Percentiles rank a stretch among this genome's conserved stretches.
phyloP scores from a whole-genome alignment of 2,888 invertebrate genomes.

The Habroteleia sp. region DNA sequence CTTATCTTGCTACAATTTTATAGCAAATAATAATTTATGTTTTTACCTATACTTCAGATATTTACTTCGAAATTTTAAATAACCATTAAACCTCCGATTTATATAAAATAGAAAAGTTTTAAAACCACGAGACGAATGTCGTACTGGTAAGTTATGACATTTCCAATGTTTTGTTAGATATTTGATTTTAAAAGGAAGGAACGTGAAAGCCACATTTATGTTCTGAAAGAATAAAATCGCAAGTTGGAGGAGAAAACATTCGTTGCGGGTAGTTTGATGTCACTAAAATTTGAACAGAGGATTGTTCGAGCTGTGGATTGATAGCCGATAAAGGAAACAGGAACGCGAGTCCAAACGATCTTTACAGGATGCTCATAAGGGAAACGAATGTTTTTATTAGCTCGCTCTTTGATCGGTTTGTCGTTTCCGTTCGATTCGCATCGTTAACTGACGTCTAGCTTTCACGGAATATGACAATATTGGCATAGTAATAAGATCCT shows the following conservation, averaged over 20 bases:
- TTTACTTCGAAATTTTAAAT: constrained; percentile 17
- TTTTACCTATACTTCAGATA: no score
- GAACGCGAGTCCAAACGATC: constrained; percentile 45
- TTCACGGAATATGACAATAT: constrained; percentile 44
- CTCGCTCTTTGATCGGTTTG: constrained; percentile 62
- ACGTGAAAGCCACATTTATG: constrained; percentile 24
- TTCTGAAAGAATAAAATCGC: constrained; percentile 22
- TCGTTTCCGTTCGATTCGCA: constrained; percentile 44
- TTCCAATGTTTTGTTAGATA: constrained; percentile 26
- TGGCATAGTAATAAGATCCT: constrained; percentile 31
- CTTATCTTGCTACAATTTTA: no score
- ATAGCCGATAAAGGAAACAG: constrained; percentile 69
- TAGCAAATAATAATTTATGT: no score
- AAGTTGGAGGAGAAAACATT: constrained; percentile 36
- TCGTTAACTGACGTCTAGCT: constrained; percentile 37
- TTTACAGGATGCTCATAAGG: constrained; percentile 22
- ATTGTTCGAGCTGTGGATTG: constrained; percentile 66
- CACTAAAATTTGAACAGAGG: constrained; percentile 67
- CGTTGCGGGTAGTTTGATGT: constrained; percentile 55
- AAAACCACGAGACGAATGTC: constrained; percentile 16
- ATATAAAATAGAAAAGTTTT: constrained; percentile 25
- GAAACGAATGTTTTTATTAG: constrained; percentile 60
- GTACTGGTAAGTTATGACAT: constrained; percentile 20
- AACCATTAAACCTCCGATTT: constrained; percentile 7
- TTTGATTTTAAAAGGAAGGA: constrained; percentile 22